A percentile compares a stretch with the other conserved stretches of the same genome.
Conservation (phyloP, 1,140 invertebrate genomes). For the Paraescarpia echinospica region DNA sequence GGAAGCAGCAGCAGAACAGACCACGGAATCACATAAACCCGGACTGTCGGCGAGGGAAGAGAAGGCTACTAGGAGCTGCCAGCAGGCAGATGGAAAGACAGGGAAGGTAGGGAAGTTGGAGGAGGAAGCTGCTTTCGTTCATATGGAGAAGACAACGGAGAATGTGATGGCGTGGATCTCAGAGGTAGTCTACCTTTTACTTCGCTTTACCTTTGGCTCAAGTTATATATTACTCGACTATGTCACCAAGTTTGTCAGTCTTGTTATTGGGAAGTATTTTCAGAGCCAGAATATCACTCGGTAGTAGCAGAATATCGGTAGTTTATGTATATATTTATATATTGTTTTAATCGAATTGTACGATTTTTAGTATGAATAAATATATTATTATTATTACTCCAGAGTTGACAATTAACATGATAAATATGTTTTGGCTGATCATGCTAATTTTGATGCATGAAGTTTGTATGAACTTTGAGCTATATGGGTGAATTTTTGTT, state of each 20-base stretch:
- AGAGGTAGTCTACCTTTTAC: slow-evolving; percentile 35
- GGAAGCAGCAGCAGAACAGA: neutral
- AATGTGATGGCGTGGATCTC: slow-evolving; percentile 67
- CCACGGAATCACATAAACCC: neutral
- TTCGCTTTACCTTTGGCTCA: neutral
- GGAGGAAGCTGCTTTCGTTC: slow-evolving; percentile 50
- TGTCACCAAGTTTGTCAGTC: neutral
- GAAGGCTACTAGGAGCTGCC: neutral
- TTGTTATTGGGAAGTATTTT: neutral
- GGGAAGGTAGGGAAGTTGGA: slow-evolving; percentile 19
- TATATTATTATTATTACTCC: too few species aligned
- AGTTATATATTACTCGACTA: neutral
- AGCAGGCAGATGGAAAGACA: neutral
- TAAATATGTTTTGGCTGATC: too few species aligned
- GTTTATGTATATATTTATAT: too few species aligned
- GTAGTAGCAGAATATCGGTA: neutral
- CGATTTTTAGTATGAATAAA: too few species aligned
- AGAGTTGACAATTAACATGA: too few species aligned
- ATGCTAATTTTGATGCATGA: too few species aligned
- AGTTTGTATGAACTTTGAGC: too few species aligned
- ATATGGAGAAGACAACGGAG: slow-evolving; percentile 71
- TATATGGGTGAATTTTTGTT: too few species aligned
- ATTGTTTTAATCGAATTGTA: too few species aligned
- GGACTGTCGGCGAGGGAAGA: neutral
- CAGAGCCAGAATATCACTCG: neutral